phyloP scores from a whole-genome alignment of 2,888 invertebrate species.

The Tinea semifulvella region DNA sequence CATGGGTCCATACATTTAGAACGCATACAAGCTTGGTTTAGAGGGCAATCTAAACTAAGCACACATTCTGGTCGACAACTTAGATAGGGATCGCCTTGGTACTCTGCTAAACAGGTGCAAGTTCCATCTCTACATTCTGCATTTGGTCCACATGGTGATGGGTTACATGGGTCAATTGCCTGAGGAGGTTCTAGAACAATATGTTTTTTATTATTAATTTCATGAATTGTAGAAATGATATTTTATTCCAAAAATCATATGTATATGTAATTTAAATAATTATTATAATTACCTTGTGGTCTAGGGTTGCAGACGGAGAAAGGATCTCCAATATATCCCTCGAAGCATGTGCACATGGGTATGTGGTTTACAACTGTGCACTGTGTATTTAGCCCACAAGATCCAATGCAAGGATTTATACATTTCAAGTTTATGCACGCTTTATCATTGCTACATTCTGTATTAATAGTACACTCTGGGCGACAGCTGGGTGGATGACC shows the following conservation, averaged over 20 bases:
- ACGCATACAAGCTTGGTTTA: conserved; percentile 78
- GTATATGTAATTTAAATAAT: conserved; percentile 36
- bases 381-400: conserved; percentile 76
- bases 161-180: conserved; percentile 72
- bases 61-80: conserved; percentile 86
- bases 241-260: not conserved
- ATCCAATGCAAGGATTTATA: conserved; percentile 79
- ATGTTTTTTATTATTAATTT: not conserved
- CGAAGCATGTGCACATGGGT: conserved; percentile 74
- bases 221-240: not conserved
- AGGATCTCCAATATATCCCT: conserved; percentile 77
- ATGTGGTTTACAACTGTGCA: conserved; percentile 81
- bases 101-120: conserved; percentile 79
- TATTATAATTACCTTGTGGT: conserved; percentile 42
- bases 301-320: conserved; percentile 73
- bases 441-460: conserved; percentile 75
- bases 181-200: conserved; percentile 35
- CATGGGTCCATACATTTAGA: conserved; percentile 89
- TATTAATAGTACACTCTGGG: conserved; percentile 77
- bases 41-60: conserved; percentile 79
- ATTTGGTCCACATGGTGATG: conserved; percentile 82
- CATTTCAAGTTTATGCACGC: conserved; percentile 83
- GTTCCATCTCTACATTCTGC: conserved; percentile 76
- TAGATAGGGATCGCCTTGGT: conserved; percentile 80
- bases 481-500: conserved; percentile 80